A percentile compares a stretch with the other conserved stretches of the same genome.
Evolutionary conservation across 53 echinoderm and acorn worm species (phyloP).

Genomic region (Hippasteria phrygiana): DNA sequence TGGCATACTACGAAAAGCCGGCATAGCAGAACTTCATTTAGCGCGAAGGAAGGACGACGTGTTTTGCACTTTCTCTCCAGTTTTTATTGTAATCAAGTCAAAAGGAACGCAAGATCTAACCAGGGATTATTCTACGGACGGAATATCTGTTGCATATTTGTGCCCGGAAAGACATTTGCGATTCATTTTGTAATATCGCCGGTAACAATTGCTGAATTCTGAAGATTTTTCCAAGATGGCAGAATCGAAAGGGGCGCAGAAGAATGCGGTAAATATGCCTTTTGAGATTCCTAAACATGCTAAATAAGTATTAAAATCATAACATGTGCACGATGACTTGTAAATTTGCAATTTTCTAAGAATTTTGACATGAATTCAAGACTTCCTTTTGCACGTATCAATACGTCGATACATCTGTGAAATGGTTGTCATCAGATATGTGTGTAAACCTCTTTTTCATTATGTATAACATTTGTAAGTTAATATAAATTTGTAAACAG

Average conservation of each 20-base stretch:
- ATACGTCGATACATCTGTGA: too few species aligned
- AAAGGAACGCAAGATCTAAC: neutral
- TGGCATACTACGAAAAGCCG: constrained; percentile 3
- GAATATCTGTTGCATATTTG: neutral
- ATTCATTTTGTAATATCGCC: neutral
- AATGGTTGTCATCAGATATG: too few species aligned
- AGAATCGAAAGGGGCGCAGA: neutral
- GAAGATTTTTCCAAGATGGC: constrained; percentile 9
- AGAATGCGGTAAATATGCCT: constrained; percentile 15
- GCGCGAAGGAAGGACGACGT: constrained; percentile 7
- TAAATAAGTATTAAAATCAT: too few species aligned
- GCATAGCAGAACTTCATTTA: neutral
- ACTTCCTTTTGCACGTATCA: too few species aligned
- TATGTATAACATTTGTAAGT: too few species aligned
- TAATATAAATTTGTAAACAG: too few species aligned
- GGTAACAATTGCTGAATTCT: neutral
- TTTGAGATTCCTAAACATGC: neutral
- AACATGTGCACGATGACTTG: neutral
- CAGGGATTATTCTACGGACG: neutral
- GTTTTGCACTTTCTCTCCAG: neutral
- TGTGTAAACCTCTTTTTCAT: too few species aligned
- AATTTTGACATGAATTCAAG: too few species aligned
- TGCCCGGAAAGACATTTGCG: neutral
- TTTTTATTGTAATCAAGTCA: neutral
- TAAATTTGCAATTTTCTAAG: neutral